These are phyloP conservation scores for Microchirus variegatus DNA, from an alignment of 2,797 vertebrate genomes.

Conservation along the genomic window DNA sequence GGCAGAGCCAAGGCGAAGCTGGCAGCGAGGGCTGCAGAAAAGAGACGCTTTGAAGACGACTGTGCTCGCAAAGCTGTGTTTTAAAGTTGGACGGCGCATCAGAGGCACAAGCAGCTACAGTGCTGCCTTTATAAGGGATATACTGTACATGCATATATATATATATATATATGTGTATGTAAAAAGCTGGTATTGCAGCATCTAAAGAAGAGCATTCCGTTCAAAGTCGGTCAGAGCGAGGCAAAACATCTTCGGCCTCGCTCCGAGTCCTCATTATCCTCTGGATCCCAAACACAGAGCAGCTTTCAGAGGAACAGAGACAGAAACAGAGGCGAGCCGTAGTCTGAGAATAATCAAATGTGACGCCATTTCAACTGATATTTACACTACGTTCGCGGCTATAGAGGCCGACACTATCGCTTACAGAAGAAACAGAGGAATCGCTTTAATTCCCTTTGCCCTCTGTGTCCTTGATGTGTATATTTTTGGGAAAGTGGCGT, in stretches of 20 bases:
- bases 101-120: constrained; percentile 54
- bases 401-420: constrained; percentile 36
- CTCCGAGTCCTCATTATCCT: constrained; percentile 53
- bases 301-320: constrained; percentile 25
- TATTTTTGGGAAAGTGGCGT: constrained; percentile 9
- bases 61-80: constrained; percentile 60
- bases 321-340: not conserved
- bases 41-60: constrained; percentile 64
- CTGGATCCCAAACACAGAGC: constrained; percentile 38
- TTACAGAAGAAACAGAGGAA: constrained; percentile 6
- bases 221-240: constrained; percentile 39
- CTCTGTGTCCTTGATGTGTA: constrained; percentile 22
- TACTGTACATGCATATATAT: constrained; percentile 4
- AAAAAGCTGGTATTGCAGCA: constrained; percentile 20
- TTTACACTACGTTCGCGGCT: constrained; percentile 52
- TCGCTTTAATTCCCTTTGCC: constrained; percentile 1
- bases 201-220: constrained; percentile 54
- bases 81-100: constrained; percentile 71
- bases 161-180: too few species aligned
- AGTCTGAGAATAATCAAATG: constrained; percentile 43
- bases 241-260: constrained; percentile 41
- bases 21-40: not conserved
- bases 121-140: constrained; percentile 45
- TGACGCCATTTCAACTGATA: constrained; percentile 42
- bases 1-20: constrained; percentile 2